A percentile compares a stretch with the other conserved stretches of the same genome.
These are phyloP conservation scores for Cenopis cana DNA, from an alignment of 2,888 invertebrate species.

Conservation along the genomic window DNA sequence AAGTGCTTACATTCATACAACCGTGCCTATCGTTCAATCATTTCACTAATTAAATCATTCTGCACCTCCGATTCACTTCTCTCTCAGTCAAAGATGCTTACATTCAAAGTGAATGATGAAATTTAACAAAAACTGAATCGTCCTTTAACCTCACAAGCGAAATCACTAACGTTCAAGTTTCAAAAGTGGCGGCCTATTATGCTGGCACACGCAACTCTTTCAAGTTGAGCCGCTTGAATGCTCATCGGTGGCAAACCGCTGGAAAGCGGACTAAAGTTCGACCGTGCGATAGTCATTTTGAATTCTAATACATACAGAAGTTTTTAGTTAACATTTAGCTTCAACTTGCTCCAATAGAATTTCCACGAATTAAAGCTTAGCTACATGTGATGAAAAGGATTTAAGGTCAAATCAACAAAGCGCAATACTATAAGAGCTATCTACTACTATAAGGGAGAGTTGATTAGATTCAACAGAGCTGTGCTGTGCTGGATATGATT, in stretches of 20 bases:
- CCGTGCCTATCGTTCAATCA: too few relatives aligned
- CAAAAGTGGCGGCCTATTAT: slow-evolving; percentile 44
- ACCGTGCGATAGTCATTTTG: slow-evolving; percentile 18
- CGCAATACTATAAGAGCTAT: too few relatives aligned
- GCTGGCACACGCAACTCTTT: slow-evolving; percentile 51
- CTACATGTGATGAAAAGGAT: neutral
- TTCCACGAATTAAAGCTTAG: neutral
- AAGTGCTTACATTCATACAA: too few relatives aligned
- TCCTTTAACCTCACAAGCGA: neutral
- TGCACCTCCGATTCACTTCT: too few relatives aligned
- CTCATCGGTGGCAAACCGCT: slow-evolving; percentile 41
- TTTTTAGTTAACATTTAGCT: slow-evolving; percentile 9
- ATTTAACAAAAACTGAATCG: too few relatives aligned
- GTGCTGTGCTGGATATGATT: too few relatives aligned
- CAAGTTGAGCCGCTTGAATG: slow-evolving; percentile 49
- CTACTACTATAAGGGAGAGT: too few relatives aligned
- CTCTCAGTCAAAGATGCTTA: too few relatives aligned
- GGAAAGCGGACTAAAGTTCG: slow-evolving; percentile 33
- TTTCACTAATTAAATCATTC: too few relatives aligned
- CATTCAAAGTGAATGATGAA: too few relatives aligned
- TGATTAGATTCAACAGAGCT: too few relatives aligned
- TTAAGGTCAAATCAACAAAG: neutral
- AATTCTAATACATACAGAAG: slow-evolving; percentile 37
- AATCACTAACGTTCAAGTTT: slow-evolving; percentile 20
- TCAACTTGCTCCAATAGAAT: neutral